A percentile compares a stretch with the other conserved stretches of the same genome.
phyloP scores from a whole-genome alignment of 2,113 vertebrate species.

The Hippoglossus stenolepis region DNA sequence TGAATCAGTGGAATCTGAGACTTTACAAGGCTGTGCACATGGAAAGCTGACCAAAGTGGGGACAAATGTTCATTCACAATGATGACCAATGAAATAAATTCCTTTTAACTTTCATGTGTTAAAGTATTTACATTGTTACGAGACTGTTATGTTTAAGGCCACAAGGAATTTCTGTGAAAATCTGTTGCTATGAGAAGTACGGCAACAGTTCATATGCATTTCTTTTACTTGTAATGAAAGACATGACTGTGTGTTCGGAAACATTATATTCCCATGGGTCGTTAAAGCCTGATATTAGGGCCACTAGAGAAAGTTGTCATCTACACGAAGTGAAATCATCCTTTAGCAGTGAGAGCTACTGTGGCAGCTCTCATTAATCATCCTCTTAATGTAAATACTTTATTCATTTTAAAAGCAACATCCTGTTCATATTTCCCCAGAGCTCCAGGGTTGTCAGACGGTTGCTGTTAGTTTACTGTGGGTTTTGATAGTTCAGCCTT shows the following conservation, averaged over 20 bases:
- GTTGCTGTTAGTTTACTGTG: no score
- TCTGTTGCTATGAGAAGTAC: not conserved
- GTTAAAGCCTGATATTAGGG: not conserved
- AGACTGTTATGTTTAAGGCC: not conserved
- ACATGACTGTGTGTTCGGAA: constrained; percentile 12
- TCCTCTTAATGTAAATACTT: constrained; percentile 7
- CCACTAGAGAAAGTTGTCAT: constrained; percentile 26
- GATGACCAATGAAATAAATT: constrained; percentile 17
- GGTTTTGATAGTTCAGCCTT: no score
- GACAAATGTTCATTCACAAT: constrained; percentile 3
- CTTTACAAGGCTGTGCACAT: constrained; percentile 25
- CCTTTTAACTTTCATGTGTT: constrained; percentile 1
- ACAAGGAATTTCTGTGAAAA: not conserved
- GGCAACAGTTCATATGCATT: constrained; percentile 5
- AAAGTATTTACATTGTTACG: not conserved
- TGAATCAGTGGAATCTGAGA: constrained; percentile 50
- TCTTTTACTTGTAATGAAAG: constrained; percentile 15
- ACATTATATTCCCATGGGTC: constrained; percentile 12
- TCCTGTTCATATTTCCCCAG: constrained; percentile 26
- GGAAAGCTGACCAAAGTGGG: constrained; percentile 35
- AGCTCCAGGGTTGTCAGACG: not conserved
- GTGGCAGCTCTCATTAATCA: constrained; percentile 53
- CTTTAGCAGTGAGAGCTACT: constrained; percentile 19
- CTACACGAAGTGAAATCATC: constrained; percentile 33
- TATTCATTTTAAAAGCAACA: constrained; percentile 35